Percentiles rank a stretch among this genome's conserved stretches.
These are phyloP conservation scores for Chelon labrosus DNA, from an alignment of 2,797 vertebrate genomes.

Conservation along the genomic window DNA sequence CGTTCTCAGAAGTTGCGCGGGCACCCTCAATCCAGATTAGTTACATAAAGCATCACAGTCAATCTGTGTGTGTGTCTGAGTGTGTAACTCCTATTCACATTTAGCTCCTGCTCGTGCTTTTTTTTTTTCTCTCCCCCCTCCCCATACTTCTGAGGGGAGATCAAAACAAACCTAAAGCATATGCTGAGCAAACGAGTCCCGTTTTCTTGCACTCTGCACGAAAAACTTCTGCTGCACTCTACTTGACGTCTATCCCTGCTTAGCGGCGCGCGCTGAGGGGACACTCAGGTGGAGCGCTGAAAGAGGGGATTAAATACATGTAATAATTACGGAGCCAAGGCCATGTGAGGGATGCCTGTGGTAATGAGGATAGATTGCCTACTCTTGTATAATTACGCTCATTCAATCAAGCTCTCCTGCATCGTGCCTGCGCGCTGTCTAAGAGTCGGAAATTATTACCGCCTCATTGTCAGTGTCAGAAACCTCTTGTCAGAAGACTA, in stretches of 20 bases:
- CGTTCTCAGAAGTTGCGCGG: slow-evolving; percentile 25
- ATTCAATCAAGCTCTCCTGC: slow-evolving; percentile 59
- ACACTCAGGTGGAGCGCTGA: slow-evolving; percentile 56
- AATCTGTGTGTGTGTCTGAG: slow-evolving; percentile 2
- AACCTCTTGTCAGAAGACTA: slow-evolving; percentile 23
- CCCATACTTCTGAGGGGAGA: slow-evolving; percentile 18
- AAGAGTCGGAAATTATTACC: slow-evolving; percentile 61
- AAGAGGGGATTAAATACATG: slow-evolving; percentile 64
- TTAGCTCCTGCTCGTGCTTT: slow-evolving; percentile 11
- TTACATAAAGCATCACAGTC: slow-evolving; percentile 26
- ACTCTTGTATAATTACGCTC: slow-evolving; percentile 64
- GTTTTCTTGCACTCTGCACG: slow-evolving; percentile 28
- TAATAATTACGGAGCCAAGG: slow-evolving; percentile 63
- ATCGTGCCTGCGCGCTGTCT: slow-evolving; percentile 37
- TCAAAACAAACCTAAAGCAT: slow-evolving; percentile 28
- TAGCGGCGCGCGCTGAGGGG: slow-evolving; percentile 13
- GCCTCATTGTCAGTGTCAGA: slow-evolving; percentile 42
- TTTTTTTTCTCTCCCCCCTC: neutral
- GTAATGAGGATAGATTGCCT: slow-evolving; percentile 76
- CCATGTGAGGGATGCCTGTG: slow-evolving; percentile 59
- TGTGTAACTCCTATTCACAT: neutral
- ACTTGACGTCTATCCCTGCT: slow-evolving; percentile 38
- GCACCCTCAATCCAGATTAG: slow-evolving; percentile 21
- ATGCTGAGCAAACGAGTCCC: slow-evolving; percentile 18
- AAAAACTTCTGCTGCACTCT: slow-evolving; percentile 18